A percentile compares a stretch with the other conserved stretches of the same genome.
phyloP scores from a whole-genome alignment of 2,113 vertebrate species.

The Potamarius usumacintae region DNA sequence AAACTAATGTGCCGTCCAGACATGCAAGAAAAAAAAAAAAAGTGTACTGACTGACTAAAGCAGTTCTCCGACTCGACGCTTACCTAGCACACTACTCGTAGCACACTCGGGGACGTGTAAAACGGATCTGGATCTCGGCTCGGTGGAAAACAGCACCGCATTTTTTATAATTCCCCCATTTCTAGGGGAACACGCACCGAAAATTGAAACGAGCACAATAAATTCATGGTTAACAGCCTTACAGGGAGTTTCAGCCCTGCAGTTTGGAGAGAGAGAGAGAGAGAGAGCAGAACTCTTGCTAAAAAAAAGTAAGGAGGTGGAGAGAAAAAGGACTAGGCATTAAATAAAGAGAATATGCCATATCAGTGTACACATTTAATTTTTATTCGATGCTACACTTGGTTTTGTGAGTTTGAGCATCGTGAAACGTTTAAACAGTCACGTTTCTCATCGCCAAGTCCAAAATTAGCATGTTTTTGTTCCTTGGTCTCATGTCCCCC shows the following conservation, averaged over 20 bases:
- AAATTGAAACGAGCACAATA: conserved; percentile 73
- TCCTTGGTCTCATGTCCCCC: conserved; percentile 14
- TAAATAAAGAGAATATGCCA: conserved; percentile 60
- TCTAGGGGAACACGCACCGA: conserved; percentile 68
- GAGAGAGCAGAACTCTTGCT: no score
- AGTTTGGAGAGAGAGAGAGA: conserved; percentile 57
- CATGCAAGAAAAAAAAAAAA: conserved; percentile 19
- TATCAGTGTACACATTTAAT: not conserved
- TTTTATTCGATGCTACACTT: not conserved
- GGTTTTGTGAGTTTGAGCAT: conserved; percentile 41
- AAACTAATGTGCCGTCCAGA: conserved; percentile 56
- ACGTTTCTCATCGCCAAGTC: conserved; percentile 59
- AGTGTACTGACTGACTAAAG: conserved; percentile 38
- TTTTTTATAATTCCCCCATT: conserved; percentile 69
- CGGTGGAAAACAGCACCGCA: conserved; percentile 60
- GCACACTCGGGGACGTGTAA: conserved; percentile 65
- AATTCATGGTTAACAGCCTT: conserved; percentile 70
- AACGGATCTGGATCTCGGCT: conserved; percentile 62
- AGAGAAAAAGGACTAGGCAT: conserved; percentile 55
- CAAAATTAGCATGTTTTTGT: conserved; percentile 63
- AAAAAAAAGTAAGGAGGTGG: conserved; percentile 40
- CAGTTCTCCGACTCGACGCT: conserved; percentile 35
- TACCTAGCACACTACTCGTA: conserved; percentile 46
- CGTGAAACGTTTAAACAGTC: conserved; percentile 61
- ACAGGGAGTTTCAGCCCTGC: conserved; percentile 62